These are phyloP conservation scores for Mythimna albipuncta DNA, from an alignment of 2,888 invertebrate species.

Conservation along the genomic window DNA sequence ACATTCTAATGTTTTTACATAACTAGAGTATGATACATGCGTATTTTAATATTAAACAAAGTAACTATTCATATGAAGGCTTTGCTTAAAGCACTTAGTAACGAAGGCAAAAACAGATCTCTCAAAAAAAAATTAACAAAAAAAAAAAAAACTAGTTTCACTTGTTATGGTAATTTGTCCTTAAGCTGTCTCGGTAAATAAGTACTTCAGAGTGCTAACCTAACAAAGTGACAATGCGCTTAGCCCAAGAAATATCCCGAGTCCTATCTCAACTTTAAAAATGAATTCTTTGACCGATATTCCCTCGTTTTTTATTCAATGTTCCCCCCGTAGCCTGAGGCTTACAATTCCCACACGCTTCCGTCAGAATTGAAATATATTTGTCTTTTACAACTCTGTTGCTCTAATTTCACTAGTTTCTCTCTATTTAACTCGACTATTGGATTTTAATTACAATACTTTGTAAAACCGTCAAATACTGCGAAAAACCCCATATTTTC, in stretches of 20 bases:
- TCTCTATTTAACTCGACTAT: too few species aligned
- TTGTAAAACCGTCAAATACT: too few species aligned
- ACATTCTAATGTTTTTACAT: too few species aligned
- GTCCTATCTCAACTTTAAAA: constrained; percentile 25
- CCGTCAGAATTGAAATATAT: constrained; percentile 57
- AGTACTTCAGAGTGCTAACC: background rate
- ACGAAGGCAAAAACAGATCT: too few species aligned
- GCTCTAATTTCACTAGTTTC: constrained; percentile 33
- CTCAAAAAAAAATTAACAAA: too few species aligned
- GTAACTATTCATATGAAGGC: too few species aligned
- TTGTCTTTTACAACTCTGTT: constrained; percentile 48
- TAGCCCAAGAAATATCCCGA: background rate
- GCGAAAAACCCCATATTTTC: background rate
- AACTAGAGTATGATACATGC: too few species aligned
- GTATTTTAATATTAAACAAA: too few species aligned
- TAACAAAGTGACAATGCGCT: constrained; percentile 8
- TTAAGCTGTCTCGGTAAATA: background rate
- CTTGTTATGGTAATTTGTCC: background rate
- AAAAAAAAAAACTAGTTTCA: too few species aligned
- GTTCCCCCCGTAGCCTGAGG: constrained; percentile 45
- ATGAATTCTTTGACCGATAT: constrained; percentile 25
- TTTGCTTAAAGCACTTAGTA: too few species aligned
- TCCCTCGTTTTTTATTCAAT: constrained; percentile 49
- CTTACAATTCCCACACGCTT: constrained; percentile 44
- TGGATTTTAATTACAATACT: too few species aligned